A percentile compares a stretch with the other conserved stretches of the same genome.
Conservation (phyloP, 1,140 invertebrate species). For the Papilio aristodemus region DNA sequence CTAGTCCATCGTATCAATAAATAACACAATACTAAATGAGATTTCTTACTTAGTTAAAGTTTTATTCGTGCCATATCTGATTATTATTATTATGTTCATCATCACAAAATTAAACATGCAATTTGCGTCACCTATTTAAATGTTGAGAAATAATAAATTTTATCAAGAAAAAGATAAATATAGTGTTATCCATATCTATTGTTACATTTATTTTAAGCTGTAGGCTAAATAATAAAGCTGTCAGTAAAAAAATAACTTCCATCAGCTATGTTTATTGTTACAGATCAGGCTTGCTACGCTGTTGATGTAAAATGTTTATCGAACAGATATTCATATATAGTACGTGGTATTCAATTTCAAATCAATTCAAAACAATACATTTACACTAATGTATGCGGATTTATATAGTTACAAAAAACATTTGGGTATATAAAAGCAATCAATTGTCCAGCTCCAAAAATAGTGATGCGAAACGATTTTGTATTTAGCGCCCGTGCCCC, state of each 20-base stretch:
- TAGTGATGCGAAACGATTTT: slow-evolving; percentile 31
- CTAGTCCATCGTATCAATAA: slow-evolving; percentile 17
- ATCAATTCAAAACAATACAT: background rate
- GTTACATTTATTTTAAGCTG: background rate
- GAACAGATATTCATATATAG: background rate
- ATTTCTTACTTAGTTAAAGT: background rate
- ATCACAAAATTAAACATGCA: no score
- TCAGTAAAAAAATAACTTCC: slow-evolving; percentile 28
- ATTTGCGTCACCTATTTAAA: no score
- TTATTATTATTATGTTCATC: no score
- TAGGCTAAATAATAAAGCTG: slow-evolving; percentile 17
- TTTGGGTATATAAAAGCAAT: background rate
- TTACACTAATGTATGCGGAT: no score
- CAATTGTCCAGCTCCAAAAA: slow-evolving; percentile 27
- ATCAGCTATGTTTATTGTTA: slow-evolving; percentile 26
- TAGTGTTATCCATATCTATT: no score
- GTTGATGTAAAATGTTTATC: background rate
- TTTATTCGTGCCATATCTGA: no score
- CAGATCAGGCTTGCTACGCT: background rate
- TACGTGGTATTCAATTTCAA: slow-evolving; percentile 1
- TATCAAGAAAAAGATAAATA: no score
- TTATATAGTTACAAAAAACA: slow-evolving; percentile 11
- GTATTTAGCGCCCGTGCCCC: slow-evolving; percentile 36
- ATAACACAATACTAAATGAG: background rate
- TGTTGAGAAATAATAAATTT: no score